Base-by-base conservation (phyloP, 2,888 invertebrate genomes). In the Acronicta alni region DNA sequence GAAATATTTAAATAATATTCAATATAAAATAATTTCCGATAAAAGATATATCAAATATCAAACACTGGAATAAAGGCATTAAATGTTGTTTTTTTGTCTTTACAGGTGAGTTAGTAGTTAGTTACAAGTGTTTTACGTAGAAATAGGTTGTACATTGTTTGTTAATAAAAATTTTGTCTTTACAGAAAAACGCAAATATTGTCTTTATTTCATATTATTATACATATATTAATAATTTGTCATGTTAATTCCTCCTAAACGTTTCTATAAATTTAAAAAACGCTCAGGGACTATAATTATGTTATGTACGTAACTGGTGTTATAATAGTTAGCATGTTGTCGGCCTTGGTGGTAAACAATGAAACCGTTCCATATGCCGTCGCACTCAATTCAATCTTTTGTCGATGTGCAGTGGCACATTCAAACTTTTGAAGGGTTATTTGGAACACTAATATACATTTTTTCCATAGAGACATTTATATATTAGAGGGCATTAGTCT, bases 281-380 rank as follows among this genome's bases (percentile, higher is more conserved):
- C 32, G 16, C 17, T 44, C 51, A 47, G 30, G 42, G 41, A 16
- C 41, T 45, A 43, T 61, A 52, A 37, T 48, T 39, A 60, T 16
- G 46, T 53, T 60, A 44, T 30, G 41, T 51, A 52, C 12, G 41
- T 41, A 58, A 59, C 44, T 63, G 23, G 30, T 51, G 57, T 57
- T 56, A 52, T 59, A 61, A 67, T 59, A 64, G 53, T 64, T 67
- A 57, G 63, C 55, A 38, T 58, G 49, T 20, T 46, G 26, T 52
- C 12, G 66, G 56, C 75, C 73, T 72, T 75, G 70, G 39, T 52
- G 42, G 46, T 41, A 58, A 55, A 76, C 79, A 78, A 75, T 66
- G 59, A 57, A 43, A 44, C 46, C 30, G 48, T 59, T 61, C 60
- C 57, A 58, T 61, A 60, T 45, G 47, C 39, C 46, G 48, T 62